A percentile compares a stretch with the other conserved stretches of the same genome.
Conservation (phyloP, 2,113 vertebrate species). For the Actenoides lindsayi region DNA sequence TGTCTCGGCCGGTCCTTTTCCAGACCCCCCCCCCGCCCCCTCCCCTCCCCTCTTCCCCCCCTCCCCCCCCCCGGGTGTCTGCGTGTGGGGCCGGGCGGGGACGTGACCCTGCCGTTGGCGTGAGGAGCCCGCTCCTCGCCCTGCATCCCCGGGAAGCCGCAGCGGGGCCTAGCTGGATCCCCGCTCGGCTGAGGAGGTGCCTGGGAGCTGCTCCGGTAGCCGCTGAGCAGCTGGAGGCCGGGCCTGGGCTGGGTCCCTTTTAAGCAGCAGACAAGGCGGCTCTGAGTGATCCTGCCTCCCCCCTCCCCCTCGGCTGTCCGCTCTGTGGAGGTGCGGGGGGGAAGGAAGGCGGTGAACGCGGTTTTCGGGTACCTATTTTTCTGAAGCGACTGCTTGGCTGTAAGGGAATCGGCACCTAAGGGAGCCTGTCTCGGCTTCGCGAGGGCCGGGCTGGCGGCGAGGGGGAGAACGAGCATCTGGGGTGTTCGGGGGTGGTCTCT, state of each 20-base stretch:
- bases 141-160: neutral
- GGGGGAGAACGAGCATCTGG: neutral
- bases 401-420: neutral
- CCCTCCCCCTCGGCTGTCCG: neutral
- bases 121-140: neutral
- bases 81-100: neutral
- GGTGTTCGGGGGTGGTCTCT: neutral
- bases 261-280: neutral
- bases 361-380: neutral
- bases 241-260: conserved; percentile 26
- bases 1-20: neutral
- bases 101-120: neutral
- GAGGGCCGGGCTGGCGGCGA: neutral
- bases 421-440: neutral
- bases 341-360: neutral
- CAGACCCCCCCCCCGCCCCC: neutral
- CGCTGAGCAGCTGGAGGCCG: neutral
- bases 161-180: conserved; percentile 25
- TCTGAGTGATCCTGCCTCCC: neutral
- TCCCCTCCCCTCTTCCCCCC: neutral
- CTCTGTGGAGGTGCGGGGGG: neutral
- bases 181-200: neutral
- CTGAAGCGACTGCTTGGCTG: neutral
- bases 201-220: neutral
- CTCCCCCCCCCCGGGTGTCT: neutral